Evolutionary conservation across 2,888 invertebrate genomes (phyloP).

Genomic region (Pycnomerus fuliginosus): DNA sequence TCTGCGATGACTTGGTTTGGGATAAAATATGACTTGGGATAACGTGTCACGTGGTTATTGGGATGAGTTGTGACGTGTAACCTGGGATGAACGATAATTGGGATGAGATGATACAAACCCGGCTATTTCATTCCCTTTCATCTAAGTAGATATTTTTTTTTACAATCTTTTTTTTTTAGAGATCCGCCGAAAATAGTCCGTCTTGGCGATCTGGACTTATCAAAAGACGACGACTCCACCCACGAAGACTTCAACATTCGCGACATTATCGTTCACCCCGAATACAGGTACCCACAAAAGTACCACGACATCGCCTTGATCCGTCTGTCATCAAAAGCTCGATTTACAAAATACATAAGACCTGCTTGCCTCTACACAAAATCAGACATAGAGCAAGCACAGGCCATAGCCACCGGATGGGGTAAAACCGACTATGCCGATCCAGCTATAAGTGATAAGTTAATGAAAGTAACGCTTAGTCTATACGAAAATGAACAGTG

Average conservation of each 20-base stretch:
- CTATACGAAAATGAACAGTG: constrained; percentile 48
- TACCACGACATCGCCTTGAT: constrained; percentile 70
- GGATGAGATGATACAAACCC: too few relatives aligned
- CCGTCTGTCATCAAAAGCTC: constrained; percentile 51
- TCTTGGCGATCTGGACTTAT: constrained; percentile 61
- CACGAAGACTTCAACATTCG: constrained; percentile 55
- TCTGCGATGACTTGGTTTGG: too few relatives aligned
- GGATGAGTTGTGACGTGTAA: too few relatives aligned
- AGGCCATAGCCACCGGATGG: constrained; percentile 67
- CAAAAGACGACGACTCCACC: constrained; percentile 55
- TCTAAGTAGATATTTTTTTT: background rate
- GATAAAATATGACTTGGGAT: too few relatives aligned
- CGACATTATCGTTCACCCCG: constrained; percentile 56
- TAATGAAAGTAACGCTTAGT: constrained; percentile 52
- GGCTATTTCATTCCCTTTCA: too few relatives aligned
- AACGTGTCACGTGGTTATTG: too few relatives aligned
- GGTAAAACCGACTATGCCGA: constrained; percentile 56
- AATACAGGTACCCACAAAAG: constrained; percentile 56
- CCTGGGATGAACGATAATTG: too few relatives aligned
- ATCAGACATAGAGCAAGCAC: constrained; percentile 44
- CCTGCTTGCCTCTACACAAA: constrained; percentile 65
- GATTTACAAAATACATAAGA: constrained; percentile 57
- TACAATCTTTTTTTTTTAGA: constrained; percentile 44
- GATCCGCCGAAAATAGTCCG: constrained; percentile 56
- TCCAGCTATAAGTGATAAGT: constrained; percentile 43